Percentiles rank a stretch among this genome's conserved stretches.
Conservation (phyloP, 2,888 invertebrate genomes). For the Sesia apiformis region DNA sequence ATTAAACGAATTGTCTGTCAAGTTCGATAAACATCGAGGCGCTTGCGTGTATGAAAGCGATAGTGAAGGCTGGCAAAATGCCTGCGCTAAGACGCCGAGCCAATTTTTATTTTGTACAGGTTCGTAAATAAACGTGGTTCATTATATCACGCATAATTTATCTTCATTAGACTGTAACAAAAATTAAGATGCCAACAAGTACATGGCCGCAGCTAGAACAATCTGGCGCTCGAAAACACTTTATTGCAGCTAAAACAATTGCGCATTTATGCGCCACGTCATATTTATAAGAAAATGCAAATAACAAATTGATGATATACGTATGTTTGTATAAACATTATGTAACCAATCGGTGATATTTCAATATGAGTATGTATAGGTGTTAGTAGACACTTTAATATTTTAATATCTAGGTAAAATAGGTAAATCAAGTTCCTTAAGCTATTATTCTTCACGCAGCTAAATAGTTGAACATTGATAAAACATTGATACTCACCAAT, state of each 20-base stretch:
- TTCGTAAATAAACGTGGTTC: conserved; percentile 29
- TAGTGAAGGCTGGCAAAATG: conserved; percentile 41
- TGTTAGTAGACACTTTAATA: too few relatives aligned
- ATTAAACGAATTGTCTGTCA: conserved; percentile 18
- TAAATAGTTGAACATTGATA: neutral
- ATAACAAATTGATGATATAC: too few relatives aligned
- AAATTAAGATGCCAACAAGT: conserved; percentile 7
- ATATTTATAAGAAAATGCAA: too few relatives aligned
- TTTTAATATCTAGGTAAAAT: too few relatives aligned
- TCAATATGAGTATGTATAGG: too few relatives aligned
- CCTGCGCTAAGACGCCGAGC: conserved; percentile 28
- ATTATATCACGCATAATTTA: conserved; percentile 34
- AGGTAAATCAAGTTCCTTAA: too few relatives aligned
- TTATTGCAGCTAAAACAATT: neutral
- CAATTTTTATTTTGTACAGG: conserved; percentile 23
- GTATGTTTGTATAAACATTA: too few relatives aligned
- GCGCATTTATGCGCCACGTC: too few relatives aligned
- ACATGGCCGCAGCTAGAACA: neutral
- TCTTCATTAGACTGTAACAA: conserved; percentile 35
- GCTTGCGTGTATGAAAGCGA: conserved; percentile 23
- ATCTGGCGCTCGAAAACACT: neutral
- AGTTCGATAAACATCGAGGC: conserved; percentile 30
- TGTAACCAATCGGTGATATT: too few relatives aligned
- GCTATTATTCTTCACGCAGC: too few relatives aligned
- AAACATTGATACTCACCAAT: conserved; percentile 78